phyloP scores from a whole-genome alignment of 2,113 vertebrate species.

The Genyomyrus donnyi region DNA sequence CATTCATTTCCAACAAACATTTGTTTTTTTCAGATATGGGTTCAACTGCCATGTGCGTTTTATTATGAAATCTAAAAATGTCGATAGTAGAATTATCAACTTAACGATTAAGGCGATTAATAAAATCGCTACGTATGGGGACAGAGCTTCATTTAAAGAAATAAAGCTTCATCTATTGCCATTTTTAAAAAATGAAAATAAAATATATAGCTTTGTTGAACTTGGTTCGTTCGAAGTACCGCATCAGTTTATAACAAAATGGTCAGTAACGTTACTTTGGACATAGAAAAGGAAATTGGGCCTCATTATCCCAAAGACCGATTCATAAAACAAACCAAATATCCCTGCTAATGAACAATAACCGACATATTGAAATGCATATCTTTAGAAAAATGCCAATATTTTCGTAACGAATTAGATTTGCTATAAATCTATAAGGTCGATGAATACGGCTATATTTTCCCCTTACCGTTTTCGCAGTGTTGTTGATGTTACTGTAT shows the following conservation, averaged over 20 bases:
- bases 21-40: background rate
- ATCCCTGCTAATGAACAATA: conserved; percentile 38
- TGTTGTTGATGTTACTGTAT: conserved; percentile 75
- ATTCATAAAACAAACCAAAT: conserved; percentile 43
- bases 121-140: background rate
- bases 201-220: background rate
- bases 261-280: background rate
- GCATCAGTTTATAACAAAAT: background rate
- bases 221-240: background rate
- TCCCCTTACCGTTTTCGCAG: conserved; percentile 68
- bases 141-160: background rate
- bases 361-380: conserved; percentile 26
- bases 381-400: conserved; percentile 21
- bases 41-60: background rate
- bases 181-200: background rate
- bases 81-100: background rate
- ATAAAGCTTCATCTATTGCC: background rate
- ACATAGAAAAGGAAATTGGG: conserved; percentile 13
- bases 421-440: background rate
- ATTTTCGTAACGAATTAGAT: background rate
- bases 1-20: background rate
- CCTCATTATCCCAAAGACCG: conserved; percentile 20
- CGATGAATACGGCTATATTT: conserved; percentile 9
- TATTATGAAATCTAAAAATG: background rate
- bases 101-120: background rate